A percentile compares a stretch with the other conserved stretches of the same genome.
Conservation (phyloP, 2,888 invertebrate species). For the Amphipoea oculea region DNA sequence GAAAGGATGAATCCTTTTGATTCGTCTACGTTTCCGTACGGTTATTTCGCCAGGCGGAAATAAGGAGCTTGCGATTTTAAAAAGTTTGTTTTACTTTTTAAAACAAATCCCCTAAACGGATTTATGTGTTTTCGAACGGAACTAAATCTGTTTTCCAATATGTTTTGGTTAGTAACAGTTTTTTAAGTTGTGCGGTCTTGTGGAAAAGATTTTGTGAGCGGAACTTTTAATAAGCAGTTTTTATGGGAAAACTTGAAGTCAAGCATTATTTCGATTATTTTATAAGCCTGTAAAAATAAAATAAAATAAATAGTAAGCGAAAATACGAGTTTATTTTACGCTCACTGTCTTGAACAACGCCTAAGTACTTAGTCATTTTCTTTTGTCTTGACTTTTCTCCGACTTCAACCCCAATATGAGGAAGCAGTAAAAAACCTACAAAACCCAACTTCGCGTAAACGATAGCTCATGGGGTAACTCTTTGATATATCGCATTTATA, state of each 20-base stretch:
- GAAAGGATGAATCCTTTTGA: constrained; percentile 81
- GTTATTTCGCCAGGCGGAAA: constrained; percentile 72
- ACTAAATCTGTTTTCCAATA: constrained; percentile 48
- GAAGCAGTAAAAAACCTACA: constrained; percentile 40
- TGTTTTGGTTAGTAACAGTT: constrained; percentile 31
- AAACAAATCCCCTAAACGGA: constrained; percentile 73
- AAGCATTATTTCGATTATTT: not conserved
- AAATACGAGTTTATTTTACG: not conserved
- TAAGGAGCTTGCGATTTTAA: constrained; percentile 72
- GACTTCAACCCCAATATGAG: constrained; percentile 8
- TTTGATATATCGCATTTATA: constrained; percentile 61
- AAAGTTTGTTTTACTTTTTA: constrained; percentile 79
- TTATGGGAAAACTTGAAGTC: not conserved
- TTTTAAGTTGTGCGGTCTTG: constrained; percentile 4
- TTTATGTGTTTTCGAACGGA: constrained; percentile 68
- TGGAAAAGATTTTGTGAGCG: not conserved
- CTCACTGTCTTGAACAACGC: not conserved
- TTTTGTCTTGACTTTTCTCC: constrained; percentile 13
- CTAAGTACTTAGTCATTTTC: not conserved
- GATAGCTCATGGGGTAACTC: constrained; percentile 41
- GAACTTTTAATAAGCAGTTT: not conserved
- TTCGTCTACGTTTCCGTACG: constrained; percentile 74
- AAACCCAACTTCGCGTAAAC: constrained; percentile 46
- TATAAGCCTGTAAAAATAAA: too few relatives aligned
- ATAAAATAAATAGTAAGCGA: not conserved